Base-by-base conservation (phyloP, 2,797 vertebrate genomes). In the Cynopterus sphinx region DNA sequence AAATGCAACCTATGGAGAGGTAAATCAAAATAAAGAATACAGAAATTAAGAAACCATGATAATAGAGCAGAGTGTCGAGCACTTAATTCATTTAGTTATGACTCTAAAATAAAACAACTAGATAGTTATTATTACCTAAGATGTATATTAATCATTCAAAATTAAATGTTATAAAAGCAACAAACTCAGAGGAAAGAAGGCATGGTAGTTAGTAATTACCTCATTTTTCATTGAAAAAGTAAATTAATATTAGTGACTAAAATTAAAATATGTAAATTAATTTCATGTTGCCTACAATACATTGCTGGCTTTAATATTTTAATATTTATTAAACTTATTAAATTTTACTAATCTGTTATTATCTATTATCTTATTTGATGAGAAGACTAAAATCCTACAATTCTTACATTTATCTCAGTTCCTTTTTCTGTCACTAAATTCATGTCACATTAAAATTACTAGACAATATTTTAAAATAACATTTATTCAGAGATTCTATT, bases 231-330 rank as follows among this genome's bases (percentile, higher is more conserved):
- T 19, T 79, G 24, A 74, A 85, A n/a, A 6, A 79, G 17, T 67
- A 85, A 81, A 82, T n/a, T 77, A 84, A 65, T 33, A 15, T 57
- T 87, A 21, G 19, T 61, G 28, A 65, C 19, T 41, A 65, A 91
- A 95, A 82, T 93, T 79, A 94, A 91, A 95, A 43, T 87, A 91
- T 8, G 5, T 26, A 94, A 83, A 79, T 89, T 86, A 91, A 85
- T 59, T 81, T 12, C 13, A 57, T 41, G 1, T 4, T 74, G 28
- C 75, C 31, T 75, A 39, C 13, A 67, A 83, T 75, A 57, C 92
- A 49, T 39, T 71, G 19, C 26, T 79, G 22, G 3, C 46, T 87
- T 92, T 46, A 90, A 24, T 70, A 75, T 39, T 74, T 86, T 82
- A 49, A 16, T 49, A 49, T 65, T 71, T 36, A 31, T 74, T 73